Conservation (phyloP, 2,797 vertebrate species). For the Sarcophilus harrisii region DNA sequence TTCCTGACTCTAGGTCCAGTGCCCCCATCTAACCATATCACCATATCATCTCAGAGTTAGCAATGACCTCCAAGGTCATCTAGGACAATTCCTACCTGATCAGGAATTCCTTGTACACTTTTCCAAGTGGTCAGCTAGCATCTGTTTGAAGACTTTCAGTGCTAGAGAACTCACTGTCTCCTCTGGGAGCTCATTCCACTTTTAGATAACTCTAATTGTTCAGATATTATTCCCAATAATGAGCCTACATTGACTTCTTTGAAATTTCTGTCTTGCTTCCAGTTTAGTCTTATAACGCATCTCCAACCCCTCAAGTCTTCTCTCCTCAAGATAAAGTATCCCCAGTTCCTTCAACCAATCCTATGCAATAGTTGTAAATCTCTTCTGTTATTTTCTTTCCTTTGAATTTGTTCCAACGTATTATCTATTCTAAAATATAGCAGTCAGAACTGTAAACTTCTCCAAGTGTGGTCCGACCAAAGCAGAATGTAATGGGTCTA, state of each 20-base stretch:
- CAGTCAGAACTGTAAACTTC: background rate
- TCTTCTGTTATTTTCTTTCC: background rate
- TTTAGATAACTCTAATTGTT: background rate
- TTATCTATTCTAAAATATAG: background rate
- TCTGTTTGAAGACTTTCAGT: background rate
- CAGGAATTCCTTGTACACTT: background rate
- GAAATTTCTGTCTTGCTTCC: background rate
- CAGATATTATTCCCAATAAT: background rate
- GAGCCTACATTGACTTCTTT: background rate
- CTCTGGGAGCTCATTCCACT: background rate
- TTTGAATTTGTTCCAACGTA: background rate
- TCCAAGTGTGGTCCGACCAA: background rate
- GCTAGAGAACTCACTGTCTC: background rate
- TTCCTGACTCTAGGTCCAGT: background rate
- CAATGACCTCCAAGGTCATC: background rate
- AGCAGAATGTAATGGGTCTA: background rate
- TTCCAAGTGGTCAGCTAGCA: background rate
- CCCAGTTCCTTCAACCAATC: background rate
- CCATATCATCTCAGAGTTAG: background rate
- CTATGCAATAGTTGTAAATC: background rate
- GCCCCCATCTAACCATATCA: background rate
- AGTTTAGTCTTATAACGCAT: background rate
- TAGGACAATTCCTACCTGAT: background rate
- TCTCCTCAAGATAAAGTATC: background rate
- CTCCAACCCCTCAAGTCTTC: background rate